Base-by-base conservation (phyloP, 2,888 invertebrate species). In the Alcis repandata region DNA sequence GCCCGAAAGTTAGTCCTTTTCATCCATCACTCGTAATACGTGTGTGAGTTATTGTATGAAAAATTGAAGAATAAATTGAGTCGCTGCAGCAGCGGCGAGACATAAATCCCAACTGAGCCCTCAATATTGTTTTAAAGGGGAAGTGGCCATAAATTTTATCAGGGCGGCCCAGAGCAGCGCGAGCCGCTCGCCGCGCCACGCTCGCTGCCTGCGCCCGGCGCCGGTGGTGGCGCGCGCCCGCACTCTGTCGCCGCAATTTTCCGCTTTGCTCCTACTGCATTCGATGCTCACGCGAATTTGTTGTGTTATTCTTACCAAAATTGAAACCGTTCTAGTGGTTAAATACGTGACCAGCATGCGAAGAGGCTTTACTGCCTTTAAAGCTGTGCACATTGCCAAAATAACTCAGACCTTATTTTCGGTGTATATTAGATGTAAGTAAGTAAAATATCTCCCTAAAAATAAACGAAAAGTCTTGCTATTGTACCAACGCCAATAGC, bases 91-190 rank as follows among this genome's bases (percentile, higher is more conserved):
- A 88, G 91, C 92, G 91, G 92, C 92, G 90, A 92, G 92, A 92
- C 92, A 93, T 93, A 93, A 93, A 93, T 93, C 93, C 92, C 91
- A 92, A 92, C 92, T 91, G 93, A 93, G 92, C 93, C 93, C 92
- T 93, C 93, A 93, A 94, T 94, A 94, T 94, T 94, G 94, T 94
- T 93, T 94, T 94, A 94, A 94, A 93, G 92, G 91, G 93, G 92
- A 92, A 91, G 92, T 92, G 91, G 92, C 92, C 93, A 94, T 94
- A 94, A 94, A 94, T 94, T 93, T 92, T 93, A 93, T 93, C 93
- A 91, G 90, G 89, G 88, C 88, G 87, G 89, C 88, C 87, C 91
- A 91, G 88, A 80, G 79, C 78, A 71, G 68, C 49, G 62, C 56
- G 74, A 72, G 71, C 67, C 63, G 68, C 77, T 72, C 74, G 77